Evolutionary conservation across 2,113 vertebrate genomes (phyloP).

Genomic region (Penelope pileata): DNA sequence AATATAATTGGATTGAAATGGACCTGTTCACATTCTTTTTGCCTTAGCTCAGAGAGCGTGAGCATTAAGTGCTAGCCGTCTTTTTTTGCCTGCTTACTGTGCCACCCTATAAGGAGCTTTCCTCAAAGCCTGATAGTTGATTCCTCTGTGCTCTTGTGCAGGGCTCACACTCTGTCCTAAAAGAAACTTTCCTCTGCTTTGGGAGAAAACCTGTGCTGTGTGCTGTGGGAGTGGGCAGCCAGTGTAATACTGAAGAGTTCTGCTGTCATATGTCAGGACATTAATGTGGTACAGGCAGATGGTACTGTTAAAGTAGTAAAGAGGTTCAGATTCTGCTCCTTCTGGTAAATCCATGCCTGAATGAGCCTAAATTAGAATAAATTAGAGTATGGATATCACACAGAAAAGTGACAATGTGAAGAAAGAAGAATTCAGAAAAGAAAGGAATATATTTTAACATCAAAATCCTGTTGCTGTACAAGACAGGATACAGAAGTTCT

Average conservation of each 20-base stretch:
- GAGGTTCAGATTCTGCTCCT: background rate
- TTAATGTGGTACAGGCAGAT: background rate
- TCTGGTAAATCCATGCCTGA: background rate
- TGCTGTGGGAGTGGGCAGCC: background rate
- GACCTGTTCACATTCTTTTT: constrained; percentile 27
- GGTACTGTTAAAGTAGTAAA: background rate
- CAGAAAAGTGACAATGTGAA: background rate
- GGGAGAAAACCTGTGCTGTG: background rate
- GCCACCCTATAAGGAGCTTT: background rate
- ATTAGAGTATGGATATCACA: background rate
- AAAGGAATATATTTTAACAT: background rate
- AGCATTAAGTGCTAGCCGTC: background rate
- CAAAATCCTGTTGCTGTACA: background rate
- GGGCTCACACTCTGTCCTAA: background rate
- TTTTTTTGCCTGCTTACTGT: background rate
- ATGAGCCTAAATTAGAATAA: background rate
- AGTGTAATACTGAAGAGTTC: background rate
- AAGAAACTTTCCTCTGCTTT: background rate
- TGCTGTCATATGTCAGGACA: background rate
- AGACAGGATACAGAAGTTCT: background rate
- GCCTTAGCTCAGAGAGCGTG: background rate
- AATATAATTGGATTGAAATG: constrained; percentile 33
- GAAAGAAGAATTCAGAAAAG: background rate
- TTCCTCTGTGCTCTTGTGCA: background rate
- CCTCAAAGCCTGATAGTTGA: background rate